A percentile compares a stretch with the other conserved stretches of the same genome.
Conservation (phyloP, 2,797 vertebrate genomes). For the Chromis chromis region DNA sequence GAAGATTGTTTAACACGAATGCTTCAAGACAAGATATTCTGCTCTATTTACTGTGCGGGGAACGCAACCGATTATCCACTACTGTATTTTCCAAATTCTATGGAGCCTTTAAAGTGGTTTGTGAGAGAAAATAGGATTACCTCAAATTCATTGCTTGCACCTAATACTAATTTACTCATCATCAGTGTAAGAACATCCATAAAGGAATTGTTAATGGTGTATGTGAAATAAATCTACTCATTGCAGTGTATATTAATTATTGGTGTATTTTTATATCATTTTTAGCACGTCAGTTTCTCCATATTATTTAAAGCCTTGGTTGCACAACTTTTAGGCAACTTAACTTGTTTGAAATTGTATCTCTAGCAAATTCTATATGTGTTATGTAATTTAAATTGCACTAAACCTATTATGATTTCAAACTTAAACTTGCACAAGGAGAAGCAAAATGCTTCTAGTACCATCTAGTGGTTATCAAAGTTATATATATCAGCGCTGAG, state of each 20-base stretch:
- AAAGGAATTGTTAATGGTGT: neutral
- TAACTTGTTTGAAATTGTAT: neutral
- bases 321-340: neutral
- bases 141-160: constrained; percentile 25
- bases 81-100: constrained; percentile 4
- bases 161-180: constrained; percentile 29
- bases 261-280: neutral
- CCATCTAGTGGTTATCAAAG: constrained; percentile 88
- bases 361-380: constrained; percentile 11
- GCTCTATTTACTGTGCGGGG: constrained; percentile 28
- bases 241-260: neutral
- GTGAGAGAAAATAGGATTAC: constrained; percentile 16
- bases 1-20: constrained; percentile 68
- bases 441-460: constrained; percentile 84
- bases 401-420: constrained; percentile 20
- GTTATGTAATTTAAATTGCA: constrained; percentile 64
- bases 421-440: constrained; percentile 13
- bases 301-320: neutral
- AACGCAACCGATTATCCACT: constrained; percentile 17
- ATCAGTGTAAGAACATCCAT: constrained; percentile 6
- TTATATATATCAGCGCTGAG: neutral
- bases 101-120: neutral
- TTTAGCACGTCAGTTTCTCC: neutral
- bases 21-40: constrained; percentile 60
- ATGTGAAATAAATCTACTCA: neutral